Evolutionary conservation across 2,797 vertebrate genomes (phyloP).

Genomic region (Rhabdophis nuchalis): DNA sequence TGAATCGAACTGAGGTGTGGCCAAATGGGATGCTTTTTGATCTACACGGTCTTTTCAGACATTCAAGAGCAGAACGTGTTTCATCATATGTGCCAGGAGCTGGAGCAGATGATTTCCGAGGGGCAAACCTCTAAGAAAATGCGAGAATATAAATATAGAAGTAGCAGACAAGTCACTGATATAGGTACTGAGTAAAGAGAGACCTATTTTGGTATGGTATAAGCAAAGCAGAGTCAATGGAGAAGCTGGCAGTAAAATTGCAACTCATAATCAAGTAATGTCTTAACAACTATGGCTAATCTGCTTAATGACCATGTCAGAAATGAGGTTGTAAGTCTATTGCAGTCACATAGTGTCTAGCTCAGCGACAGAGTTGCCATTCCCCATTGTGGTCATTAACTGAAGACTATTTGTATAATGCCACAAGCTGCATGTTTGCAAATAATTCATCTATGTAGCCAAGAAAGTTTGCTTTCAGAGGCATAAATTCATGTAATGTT

Average conservation of each 20-base stretch:
- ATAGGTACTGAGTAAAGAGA: conserved; percentile 40
- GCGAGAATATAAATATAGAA: conserved; percentile 34
- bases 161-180: conserved; percentile 26
- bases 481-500: background rate
- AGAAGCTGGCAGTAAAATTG: background rate
- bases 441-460: background rate
- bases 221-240: background rate
- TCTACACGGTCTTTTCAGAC: conserved; percentile 66
- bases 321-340: background rate
- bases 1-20: conserved; percentile 69
- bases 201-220: too few species aligned
- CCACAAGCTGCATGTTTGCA: background rate
- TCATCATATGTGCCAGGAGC: conserved; percentile 78
- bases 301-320: background rate
- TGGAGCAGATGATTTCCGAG: conserved; percentile 72
- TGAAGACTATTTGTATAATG: background rate
- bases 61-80: conserved; percentile 67
- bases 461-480: background rate
- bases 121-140: conserved; percentile 71
- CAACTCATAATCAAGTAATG: background rate
- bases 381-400: background rate
- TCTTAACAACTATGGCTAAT: background rate
- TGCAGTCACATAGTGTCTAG: background rate
- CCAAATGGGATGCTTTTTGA: conserved; percentile 74
- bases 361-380: background rate